Evolutionary conservation across 2,797 vertebrate species (phyloP).

Genomic region (Schizopygopsis pylzovi): DNA sequence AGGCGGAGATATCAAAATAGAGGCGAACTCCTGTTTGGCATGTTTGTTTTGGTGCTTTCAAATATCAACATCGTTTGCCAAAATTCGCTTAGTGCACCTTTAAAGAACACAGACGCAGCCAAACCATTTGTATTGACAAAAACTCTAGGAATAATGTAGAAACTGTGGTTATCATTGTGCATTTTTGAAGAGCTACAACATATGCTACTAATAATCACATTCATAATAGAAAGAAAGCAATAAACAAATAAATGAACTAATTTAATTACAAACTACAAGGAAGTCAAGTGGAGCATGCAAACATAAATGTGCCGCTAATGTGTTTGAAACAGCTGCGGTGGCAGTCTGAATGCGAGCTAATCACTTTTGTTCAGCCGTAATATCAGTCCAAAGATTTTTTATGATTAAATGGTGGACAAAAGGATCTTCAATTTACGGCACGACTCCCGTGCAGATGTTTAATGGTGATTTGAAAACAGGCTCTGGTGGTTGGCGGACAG

Average conservation of each 20-base stretch:
- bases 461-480: slow-evolving; percentile 40
- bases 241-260: background rate
- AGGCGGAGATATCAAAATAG: too few species aligned
- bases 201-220: background rate
- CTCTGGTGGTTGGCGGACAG: slow-evolving; percentile 15
- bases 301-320: background rate
- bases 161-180: background rate
- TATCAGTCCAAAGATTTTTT: slow-evolving; percentile 7
- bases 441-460: slow-evolving; percentile 38
- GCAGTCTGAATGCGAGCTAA: background rate
- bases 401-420: background rate
- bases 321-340: slow-evolving; percentile 9
- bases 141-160: background rate
- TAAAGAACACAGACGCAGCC: too few species aligned
- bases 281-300: slow-evolving; percentile 5
- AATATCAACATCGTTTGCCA: too few species aligned
- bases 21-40: too few species aligned
- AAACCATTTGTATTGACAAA: background rate
- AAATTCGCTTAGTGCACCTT: too few species aligned
- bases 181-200: background rate
- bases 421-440: background rate
- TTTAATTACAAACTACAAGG: slow-evolving; percentile 23
- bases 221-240: background rate
- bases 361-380: slow-evolving; percentile 3
- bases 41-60: too few species aligned